Base-by-base conservation (phyloP, 1,140 invertebrate genomes). In the Neodiprion virginianus region DNA sequence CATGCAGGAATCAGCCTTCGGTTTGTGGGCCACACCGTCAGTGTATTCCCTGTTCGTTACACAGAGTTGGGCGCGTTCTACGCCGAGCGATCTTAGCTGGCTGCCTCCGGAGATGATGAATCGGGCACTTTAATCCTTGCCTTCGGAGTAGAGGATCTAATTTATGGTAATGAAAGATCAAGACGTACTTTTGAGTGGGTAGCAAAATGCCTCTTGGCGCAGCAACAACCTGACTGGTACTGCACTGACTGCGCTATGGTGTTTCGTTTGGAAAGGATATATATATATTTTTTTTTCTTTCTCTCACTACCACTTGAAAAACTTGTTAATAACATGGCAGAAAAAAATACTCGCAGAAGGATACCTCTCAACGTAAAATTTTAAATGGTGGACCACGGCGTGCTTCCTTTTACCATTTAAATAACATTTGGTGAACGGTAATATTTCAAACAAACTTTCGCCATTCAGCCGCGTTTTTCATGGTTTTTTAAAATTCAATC, bases 1-100 rank as follows among this genome's bases (percentile, higher is more conserved):
- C 66, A 69, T 68, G 67, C 68, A 69, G 65, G 53, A 68, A 69
- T 67, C 53, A 69, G 47, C 67, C 53, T 74, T 49, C 61, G 47
- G 17, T 72, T 69, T 66, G 12, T n/a, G 17, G 17, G 14, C 28
- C n/a, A 49, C 47, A 61, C 67, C 40, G 28, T 17, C 21, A 21
- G 21, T 69, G 28, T 61, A 40, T 40, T 40, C 28, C 28, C 28
- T 40, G 28, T 40, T 40, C 28, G 28, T 40, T 40, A 2, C 5
- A 40, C 28, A 40, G 28, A 40, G 28, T 40, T 1, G 28, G 5
- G 5, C 28, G 28, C 28, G 28, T 40, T 40, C 28, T 40, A 40
- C 28, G 28, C 28, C 28, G 28, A 40, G 5, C 28, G 28, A 40
- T 40, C 28, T 40, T 40, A 40, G 28, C 28, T 40, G 28, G 28